Conservation (phyloP, 2,797 vertebrate species). For the Sebastes aleutianus region DNA sequence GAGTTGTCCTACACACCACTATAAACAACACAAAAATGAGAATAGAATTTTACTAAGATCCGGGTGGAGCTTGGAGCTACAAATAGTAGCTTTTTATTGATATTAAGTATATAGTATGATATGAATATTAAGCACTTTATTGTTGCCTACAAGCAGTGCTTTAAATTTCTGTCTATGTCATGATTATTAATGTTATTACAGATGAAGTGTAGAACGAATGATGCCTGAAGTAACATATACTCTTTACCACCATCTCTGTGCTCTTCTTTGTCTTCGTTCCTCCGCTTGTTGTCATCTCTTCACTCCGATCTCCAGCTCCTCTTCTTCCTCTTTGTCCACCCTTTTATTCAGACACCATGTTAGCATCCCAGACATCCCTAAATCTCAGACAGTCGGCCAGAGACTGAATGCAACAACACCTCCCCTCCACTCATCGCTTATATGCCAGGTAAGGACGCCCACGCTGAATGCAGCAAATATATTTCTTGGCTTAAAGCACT, state of each 20-base stretch:
- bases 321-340: background rate
- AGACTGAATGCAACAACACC: background rate
- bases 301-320: background rate
- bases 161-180: background rate
- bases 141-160: too few relatives aligned
- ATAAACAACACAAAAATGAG: background rate
- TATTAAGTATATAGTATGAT: background rate
- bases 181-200: background rate
- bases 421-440: background rate
- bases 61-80: background rate
- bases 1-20: too few relatives aligned
- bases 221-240: background rate
- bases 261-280: background rate
- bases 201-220: background rate
- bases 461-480: background rate
- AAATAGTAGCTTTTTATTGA: background rate
- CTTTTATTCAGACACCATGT: background rate
- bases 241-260: background rate
- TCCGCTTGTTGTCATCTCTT: background rate
- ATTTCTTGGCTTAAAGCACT: background rate
- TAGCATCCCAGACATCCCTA: background rate
- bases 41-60: background rate
- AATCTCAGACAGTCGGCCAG: background rate
- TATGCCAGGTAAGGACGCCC: conserved; percentile 19
- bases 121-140: too few relatives aligned